Evolutionary conservation across 2,888 invertebrate species (phyloP).

Genomic region (Drosophila mimica): DNA sequence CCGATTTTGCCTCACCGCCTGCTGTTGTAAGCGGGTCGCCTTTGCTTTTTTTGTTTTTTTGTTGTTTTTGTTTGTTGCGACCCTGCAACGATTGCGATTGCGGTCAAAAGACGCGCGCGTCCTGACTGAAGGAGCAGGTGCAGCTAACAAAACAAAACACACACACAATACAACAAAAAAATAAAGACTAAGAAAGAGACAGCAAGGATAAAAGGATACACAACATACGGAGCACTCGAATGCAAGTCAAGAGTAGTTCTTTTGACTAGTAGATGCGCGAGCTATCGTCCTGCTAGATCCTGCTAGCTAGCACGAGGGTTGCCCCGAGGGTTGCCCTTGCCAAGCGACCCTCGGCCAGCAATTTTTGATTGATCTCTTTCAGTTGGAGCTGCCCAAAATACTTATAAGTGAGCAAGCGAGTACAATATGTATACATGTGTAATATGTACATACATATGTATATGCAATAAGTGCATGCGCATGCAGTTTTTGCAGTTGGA

Average conservation of each 20-base stretch:
- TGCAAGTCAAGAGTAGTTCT: constrained; percentile 34
- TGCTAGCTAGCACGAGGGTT: constrained; percentile 29
- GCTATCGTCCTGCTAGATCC: constrained; percentile 29
- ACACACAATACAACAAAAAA: constrained; percentile 9
- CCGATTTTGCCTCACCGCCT: constrained; percentile 39
- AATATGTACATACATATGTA: constrained; percentile 7
- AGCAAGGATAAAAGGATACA: constrained; percentile 10
- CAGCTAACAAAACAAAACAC: constrained; percentile 38
- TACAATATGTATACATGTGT: constrained; percentile 2
- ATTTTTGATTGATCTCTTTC: constrained; percentile 63
- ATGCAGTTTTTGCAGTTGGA: constrained; percentile 38
- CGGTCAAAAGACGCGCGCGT: constrained; percentile 80
- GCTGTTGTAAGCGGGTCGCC: constrained; percentile 60
- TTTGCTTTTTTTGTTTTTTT: constrained; percentile 48
- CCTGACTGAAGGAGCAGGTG: constrained; percentile 60
- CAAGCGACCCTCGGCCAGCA: constrained; percentile 38
- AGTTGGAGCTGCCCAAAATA: constrained; percentile 43
- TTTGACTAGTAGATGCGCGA: constrained; percentile 39
- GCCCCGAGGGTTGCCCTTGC: constrained; percentile 32
- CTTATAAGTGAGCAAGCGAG: constrained; percentile 8
- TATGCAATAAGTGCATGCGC: constrained; percentile 40
- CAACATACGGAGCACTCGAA: constrained; percentile 10
- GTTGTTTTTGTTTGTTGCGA: constrained; percentile 1
- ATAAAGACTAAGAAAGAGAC: constrained; percentile 3
- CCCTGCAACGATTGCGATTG: constrained; percentile 76